Conservation (phyloP, 2,797 vertebrate species). For the Eidolon dupreanum region DNA sequence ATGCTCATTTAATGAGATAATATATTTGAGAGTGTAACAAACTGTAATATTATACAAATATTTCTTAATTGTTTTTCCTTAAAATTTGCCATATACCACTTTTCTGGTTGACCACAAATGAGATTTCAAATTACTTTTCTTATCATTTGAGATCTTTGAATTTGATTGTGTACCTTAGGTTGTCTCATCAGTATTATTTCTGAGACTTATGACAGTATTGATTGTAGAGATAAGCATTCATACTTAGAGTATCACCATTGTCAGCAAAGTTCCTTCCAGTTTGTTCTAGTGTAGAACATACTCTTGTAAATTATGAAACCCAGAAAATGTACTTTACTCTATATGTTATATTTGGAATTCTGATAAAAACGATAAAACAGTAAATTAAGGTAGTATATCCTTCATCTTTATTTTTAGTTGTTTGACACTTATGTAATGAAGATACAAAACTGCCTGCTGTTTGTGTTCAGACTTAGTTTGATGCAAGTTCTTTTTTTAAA, state of each 20-base stretch:
- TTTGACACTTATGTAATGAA: slow-evolving; percentile 33
- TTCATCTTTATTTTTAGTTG: slow-evolving; percentile 3
- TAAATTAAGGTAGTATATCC: not conserved
- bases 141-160: not conserved
- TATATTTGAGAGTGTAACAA: not conserved
- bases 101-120: not conserved
- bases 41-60: not conserved
- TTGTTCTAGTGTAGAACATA: not conserved
- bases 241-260: not conserved
- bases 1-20: not conserved
- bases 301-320: not conserved
- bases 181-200: not conserved
- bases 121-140: not conserved
- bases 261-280: not conserved
- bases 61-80: not conserved
- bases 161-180: not conserved
- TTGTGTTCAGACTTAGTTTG: not conserved
- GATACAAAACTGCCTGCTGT: not conserved
- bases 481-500: not conserved
- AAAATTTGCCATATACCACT: not conserved
- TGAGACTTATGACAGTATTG: not conserved
- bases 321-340: not conserved
- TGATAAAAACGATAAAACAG: not conserved
- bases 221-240: not conserved
- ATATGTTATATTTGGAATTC: not conserved